Evolutionary conservation across 2,113 vertebrate species (phyloP).

Genomic region (Anolis carolinensis): DNA sequence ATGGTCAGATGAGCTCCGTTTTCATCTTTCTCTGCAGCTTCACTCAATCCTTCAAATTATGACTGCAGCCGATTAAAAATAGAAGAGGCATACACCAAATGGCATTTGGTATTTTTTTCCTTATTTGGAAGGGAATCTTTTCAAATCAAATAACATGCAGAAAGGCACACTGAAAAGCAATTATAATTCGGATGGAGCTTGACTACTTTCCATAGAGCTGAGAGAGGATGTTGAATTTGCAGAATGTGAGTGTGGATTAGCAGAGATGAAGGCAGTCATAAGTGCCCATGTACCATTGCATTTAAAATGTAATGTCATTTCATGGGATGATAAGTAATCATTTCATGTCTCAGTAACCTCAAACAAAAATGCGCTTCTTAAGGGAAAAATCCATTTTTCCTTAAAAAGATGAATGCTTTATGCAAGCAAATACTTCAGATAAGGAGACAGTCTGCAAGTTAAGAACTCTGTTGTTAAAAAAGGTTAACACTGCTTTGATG

Average conservation of each 20-base stretch:
- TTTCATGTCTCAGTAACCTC: constrained; percentile 68
- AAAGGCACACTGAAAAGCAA: constrained; percentile 68
- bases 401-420: constrained; percentile 47
- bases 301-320: constrained; percentile 71
- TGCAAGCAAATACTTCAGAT: constrained; percentile 61
- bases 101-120: constrained; percentile 57
- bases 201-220: constrained; percentile 61
- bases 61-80: constrained; percentile 66
- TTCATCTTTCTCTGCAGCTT: constrained; percentile 57
- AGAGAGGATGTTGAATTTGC: constrained; percentile 66
- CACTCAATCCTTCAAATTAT: constrained; percentile 55
- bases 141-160: constrained; percentile 59
- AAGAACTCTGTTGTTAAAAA: constrained; percentile 46
- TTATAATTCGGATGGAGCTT: constrained; percentile 66
- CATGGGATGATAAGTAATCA: constrained; percentile 66
- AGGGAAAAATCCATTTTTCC: neutral
- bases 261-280: constrained; percentile 60
- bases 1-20: constrained; percentile 58
- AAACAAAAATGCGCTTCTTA: constrained; percentile 55
- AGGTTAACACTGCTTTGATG: constrained; percentile 68
- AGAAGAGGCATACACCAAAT: constrained; percentile 42
- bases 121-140: constrained; percentile 61
- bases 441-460: constrained; percentile 58
- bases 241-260: constrained; percentile 70
- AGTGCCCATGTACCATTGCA: constrained; percentile 56